These are phyloP conservation scores for Mamestra configurata DNA, from an alignment of 1,140 invertebrate genomes.

Conservation along the genomic window DNA sequence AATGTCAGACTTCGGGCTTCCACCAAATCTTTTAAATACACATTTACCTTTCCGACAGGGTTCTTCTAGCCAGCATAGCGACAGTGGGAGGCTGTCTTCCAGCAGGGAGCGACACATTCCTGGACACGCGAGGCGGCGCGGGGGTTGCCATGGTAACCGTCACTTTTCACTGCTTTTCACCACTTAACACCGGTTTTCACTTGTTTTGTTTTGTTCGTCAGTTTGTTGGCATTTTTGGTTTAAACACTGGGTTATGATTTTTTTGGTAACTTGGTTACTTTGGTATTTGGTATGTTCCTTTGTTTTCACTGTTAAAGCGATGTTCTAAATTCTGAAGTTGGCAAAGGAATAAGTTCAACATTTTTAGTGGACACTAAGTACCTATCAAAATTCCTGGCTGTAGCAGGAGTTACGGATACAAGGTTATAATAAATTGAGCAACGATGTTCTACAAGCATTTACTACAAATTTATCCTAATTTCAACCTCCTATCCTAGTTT, in stretches of 20 bases:
- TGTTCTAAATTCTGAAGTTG: conserved; percentile 32
- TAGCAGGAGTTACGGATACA: no score
- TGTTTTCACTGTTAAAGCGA: conserved; percentile 2
- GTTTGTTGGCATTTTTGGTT: conserved; percentile 5
- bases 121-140: conserved; percentile 76
- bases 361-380: no score
- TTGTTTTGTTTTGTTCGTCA: neutral
- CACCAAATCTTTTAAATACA: neutral
- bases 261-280: neutral
- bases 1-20: no score
- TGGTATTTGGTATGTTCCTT: neutral
- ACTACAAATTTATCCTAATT: no score
- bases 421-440: no score
- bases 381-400: no score
- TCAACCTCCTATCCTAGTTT: no score
- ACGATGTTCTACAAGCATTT: no score
- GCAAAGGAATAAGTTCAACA: no score
- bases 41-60: conserved; percentile 82
- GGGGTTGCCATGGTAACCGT: conserved; percentile 68
- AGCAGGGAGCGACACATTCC: conserved; percentile 85
- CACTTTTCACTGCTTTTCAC: conserved; percentile 11
- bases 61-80: conserved; percentile 75
- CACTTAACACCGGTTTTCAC: neutral
- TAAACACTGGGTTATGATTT: neutral
- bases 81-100: conserved; percentile 81